Evolutionary conservation across 2,888 invertebrate species (phyloP).

Genomic region (Tenthredo livida): DNA sequence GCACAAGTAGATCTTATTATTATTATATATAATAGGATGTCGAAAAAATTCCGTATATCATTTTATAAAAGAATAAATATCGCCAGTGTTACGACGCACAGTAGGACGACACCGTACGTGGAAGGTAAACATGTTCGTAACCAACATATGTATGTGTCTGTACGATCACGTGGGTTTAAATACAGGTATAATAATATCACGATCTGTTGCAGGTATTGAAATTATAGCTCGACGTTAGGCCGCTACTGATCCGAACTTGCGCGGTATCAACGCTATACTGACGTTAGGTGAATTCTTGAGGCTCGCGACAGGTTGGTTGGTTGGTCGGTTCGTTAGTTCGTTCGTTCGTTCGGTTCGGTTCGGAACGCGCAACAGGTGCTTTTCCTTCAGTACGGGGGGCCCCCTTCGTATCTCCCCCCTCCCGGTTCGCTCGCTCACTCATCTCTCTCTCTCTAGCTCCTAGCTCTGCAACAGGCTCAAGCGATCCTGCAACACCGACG

Average conservation of each 20-base stretch:
- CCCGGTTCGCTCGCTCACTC: neutral
- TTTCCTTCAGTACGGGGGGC: conserved; percentile 18
- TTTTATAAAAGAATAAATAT: neutral
- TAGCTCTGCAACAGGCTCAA: neutral
- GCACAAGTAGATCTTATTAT: too few relatives aligned
- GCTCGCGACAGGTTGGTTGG: neutral
- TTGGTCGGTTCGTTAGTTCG: neutral
- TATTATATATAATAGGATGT: too few relatives aligned
- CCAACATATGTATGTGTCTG: neutral
- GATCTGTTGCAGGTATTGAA: neutral
- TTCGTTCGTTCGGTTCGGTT: neutral
- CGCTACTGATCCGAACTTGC: conserved; percentile 5
- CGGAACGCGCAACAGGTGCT: conserved; percentile 49
- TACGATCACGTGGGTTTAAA: neutral
- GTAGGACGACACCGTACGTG: conserved; percentile 6
- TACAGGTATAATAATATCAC: neutral
- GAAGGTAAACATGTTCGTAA: neutral
- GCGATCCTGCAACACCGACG: neutral
- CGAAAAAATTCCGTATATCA: neutral
- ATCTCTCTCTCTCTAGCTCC: neutral
- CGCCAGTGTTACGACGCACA: neutral
- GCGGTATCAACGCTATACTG: conserved; percentile 45
- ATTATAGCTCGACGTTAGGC: neutral
- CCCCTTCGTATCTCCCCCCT: neutral
- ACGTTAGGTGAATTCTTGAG: conserved; percentile 6